These are phyloP conservation scores for Plagodis dolabraria DNA, from an alignment of 2,888 invertebrate genomes.

Conservation along the genomic window DNA sequence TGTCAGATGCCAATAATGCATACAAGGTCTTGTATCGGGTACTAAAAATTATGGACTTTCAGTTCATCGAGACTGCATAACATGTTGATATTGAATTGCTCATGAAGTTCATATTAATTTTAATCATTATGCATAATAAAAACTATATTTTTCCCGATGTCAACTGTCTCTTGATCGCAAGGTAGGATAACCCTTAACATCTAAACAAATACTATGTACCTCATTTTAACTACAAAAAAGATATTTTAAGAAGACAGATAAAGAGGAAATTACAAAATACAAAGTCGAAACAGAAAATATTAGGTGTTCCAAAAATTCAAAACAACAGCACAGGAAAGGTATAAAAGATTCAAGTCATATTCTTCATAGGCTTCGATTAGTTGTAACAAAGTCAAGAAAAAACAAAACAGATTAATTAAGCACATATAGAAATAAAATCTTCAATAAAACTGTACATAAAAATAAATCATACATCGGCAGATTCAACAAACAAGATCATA, in stretches of 20 bases:
- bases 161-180: too few species aligned
- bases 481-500: slow-evolving; percentile 19
- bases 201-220: too few species aligned
- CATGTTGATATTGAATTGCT: too few species aligned
- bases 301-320: not conserved
- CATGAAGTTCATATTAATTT: not conserved
- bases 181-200: too few species aligned
- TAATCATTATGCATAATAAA: not conserved
- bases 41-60: not conserved
- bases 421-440: not conserved
- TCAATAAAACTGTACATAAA: slow-evolving; percentile 9
- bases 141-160: too few species aligned
- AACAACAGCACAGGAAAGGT: not conserved
- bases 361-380: too few species aligned
- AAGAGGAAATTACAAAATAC: not conserved
- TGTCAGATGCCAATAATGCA: slow-evolving; percentile 10
- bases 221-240: too few species aligned
- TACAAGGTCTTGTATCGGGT: slow-evolving; percentile 7
- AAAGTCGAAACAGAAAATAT: not conserved
- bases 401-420: too few species aligned
- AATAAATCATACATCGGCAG: slow-evolving; percentile 9
- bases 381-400: not conserved
- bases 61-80: too few species aligned
- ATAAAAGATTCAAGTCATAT: not conserved
- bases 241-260: not conserved